phyloP scores from a whole-genome alignment of 2,797 vertebrate genomes.

The Cyprinella venusta region DNA sequence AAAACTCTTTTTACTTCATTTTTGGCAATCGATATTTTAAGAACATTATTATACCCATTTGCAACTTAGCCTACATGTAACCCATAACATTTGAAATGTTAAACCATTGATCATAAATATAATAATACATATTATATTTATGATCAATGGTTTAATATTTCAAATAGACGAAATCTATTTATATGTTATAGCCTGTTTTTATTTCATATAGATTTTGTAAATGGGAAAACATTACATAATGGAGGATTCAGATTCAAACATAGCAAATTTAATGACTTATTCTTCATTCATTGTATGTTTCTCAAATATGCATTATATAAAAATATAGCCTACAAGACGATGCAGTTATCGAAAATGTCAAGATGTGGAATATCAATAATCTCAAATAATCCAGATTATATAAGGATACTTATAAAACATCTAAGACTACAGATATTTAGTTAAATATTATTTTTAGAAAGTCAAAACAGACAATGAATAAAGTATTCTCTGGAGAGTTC shows the following conservation, averaged over 20 bases:
- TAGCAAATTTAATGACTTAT: not conserved
- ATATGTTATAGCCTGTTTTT: not conserved
- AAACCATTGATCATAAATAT: not conserved
- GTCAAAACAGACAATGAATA: not conserved
- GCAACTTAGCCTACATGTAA: not conserved
- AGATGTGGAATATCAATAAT: not conserved
- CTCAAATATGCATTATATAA: not conserved
- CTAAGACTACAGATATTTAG: not conserved
- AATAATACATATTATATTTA: not conserved
- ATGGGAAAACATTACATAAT: not conserved
- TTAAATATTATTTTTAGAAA: not conserved
- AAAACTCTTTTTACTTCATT: not conserved
- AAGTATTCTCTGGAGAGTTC: not conserved
- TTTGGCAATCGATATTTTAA: not conserved
- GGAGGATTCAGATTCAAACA: not conserved
- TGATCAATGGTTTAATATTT: too few relatives aligned
- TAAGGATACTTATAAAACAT: not conserved
- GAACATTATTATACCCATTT: not conserved
- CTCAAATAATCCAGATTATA: not conserved
- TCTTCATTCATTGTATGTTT: not conserved
- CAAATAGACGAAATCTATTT: not conserved
- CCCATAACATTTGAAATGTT: not conserved
- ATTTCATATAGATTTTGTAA: not conserved
- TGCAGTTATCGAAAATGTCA: too few relatives aligned
- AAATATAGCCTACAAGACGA: too few relatives aligned